phyloP scores from a whole-genome alignment of 2,113 vertebrate genomes.

The Macaca nemestrina region DNA sequence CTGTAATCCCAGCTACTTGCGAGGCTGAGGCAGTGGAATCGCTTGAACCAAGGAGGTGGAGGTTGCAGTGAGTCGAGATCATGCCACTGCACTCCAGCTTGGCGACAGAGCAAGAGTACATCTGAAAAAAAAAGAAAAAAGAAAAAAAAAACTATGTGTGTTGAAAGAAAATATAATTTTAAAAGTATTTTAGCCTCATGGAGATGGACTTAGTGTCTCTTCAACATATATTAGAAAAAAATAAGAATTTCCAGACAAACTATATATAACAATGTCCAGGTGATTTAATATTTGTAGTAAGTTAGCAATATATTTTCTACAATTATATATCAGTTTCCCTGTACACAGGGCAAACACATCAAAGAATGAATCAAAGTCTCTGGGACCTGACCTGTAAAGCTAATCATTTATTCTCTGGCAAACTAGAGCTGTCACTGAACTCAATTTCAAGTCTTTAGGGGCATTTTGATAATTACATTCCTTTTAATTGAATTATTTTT shows the following conservation, averaged over 20 bases:
- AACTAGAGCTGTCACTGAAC: background rate
- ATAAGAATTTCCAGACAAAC: background rate
- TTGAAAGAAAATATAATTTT: background rate
- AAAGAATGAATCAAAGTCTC: slow-evolving; percentile 13
- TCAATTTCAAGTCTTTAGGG: background rate
- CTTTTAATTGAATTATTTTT: background rate
- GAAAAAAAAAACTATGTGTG: no score
- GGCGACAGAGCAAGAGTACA: no score
- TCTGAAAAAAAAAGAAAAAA: no score
- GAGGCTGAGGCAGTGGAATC: no score
- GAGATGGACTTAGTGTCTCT: background rate
- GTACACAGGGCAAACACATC: background rate
- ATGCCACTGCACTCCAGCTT: no score
- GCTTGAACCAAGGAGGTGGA: no score
- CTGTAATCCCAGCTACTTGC: no score
- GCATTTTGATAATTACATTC: background rate
- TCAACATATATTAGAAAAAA: background rate
- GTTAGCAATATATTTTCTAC: background rate
- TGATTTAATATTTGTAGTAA: slow-evolving; percentile 18
- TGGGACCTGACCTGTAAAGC: background rate
- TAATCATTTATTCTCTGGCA: background rate
- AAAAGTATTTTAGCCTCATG: background rate
- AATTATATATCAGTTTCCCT: background rate
- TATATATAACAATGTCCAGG: background rate
- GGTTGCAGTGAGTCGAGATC: no score